These are phyloP conservation scores for Brachirus orientalis DNA, from an alignment of 2,113 vertebrate genomes.

Conservation along the genomic window DNA sequence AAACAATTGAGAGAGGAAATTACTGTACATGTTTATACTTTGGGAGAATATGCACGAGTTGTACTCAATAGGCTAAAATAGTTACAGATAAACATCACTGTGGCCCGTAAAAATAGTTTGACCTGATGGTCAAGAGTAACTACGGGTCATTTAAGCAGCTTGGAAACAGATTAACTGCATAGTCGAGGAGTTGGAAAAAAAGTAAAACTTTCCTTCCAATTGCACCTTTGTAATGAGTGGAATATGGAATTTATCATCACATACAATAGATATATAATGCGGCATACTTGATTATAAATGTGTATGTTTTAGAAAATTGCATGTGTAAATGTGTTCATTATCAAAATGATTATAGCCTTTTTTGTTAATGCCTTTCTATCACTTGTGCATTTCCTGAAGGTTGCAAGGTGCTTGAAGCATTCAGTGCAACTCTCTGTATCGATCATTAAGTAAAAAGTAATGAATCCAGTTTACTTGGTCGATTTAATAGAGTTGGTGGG, in stretches of 20 bases:
- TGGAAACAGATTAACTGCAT: background rate
- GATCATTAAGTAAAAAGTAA: no score
- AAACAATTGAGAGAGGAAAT: fast-evolving
- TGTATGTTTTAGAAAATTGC: conserved; percentile 29
- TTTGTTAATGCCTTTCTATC: background rate
- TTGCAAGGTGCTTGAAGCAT: no score
- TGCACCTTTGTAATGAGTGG: conserved; percentile 16
- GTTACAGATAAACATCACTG: background rate
- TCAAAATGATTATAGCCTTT: background rate
- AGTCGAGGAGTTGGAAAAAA: background rate
- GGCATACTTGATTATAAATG: conserved; percentile 28
- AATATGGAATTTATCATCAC: background rate
- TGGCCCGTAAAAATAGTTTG: conserved; percentile 1
- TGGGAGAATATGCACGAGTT: conserved; percentile 9
- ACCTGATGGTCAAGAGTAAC: no score
- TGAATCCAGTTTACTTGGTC: no score
- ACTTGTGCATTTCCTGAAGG: no score
- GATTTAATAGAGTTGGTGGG: no score
- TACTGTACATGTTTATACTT: background rate
- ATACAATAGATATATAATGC: background rate
- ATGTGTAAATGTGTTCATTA: conserved; percentile 27
- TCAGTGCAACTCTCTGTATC: no score
- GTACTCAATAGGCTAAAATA: conserved; percentile 2
- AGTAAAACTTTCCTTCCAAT: conserved; percentile 18
- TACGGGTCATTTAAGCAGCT: conserved; percentile 18